phyloP scores from a whole-genome alignment of 1,140 invertebrate species.

The Heliconius congener region DNA sequence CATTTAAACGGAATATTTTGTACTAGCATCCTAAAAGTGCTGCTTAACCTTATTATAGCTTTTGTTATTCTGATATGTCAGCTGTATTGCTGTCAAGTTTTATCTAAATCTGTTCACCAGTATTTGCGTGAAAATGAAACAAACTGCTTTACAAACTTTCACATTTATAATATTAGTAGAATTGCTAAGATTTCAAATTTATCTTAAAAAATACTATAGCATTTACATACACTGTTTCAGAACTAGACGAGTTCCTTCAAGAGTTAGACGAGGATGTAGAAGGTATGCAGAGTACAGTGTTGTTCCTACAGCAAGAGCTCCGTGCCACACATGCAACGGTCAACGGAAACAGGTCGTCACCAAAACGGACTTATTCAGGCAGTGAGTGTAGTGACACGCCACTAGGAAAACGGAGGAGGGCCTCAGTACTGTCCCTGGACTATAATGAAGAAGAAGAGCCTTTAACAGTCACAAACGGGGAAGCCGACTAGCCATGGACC shows the following conservation, averaged over 20 bases:
- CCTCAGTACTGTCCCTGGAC: constrained; percentile 86
- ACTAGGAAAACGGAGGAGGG: constrained; percentile 83
- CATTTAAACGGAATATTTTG: too few species aligned
- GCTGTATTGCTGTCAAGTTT: too few species aligned
- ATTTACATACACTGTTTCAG: constrained; percentile 79
- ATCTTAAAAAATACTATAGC: not conserved
- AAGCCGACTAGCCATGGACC: constrained; percentile 64
- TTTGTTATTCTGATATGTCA: too few species aligned
- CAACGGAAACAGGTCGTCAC: constrained; percentile 52
- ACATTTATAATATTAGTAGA: too few species aligned
- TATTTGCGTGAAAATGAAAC: too few species aligned
- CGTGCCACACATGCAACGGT: constrained; percentile 83
- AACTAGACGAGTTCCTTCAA: constrained; percentile 96
- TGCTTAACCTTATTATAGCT: too few species aligned
- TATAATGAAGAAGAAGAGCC: constrained; percentile 86
- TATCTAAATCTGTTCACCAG: too few species aligned
- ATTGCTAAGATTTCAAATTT: too few species aligned
- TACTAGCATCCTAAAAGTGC: too few species aligned
- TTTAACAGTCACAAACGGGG: constrained; percentile 75
- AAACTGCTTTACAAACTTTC: too few species aligned
- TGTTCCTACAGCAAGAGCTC: constrained; percentile 95
- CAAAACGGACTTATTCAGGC: constrained; percentile 80
- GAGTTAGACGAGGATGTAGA: constrained; percentile 98
- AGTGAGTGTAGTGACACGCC: constrained; percentile 74
- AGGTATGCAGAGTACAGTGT: constrained; percentile 98